Evolutionary conservation across 2,888 invertebrate species (phyloP).

Genomic region (Lamellibrachia columna): DNA sequence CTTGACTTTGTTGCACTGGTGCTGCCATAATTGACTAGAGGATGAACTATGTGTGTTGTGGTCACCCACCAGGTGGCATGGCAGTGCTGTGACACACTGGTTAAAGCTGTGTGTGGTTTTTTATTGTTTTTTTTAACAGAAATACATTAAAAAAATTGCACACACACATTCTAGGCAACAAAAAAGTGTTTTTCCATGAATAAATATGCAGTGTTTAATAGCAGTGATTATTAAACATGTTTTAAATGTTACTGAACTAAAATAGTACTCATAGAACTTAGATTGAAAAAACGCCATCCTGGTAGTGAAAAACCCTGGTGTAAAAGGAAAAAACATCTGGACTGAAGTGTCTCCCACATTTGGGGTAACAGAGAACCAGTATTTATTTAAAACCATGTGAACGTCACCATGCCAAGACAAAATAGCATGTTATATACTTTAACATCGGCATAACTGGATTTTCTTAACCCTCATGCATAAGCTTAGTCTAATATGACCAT

Average conservation of each 20-base stretch:
- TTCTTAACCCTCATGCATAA: neutral
- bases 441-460: neutral
- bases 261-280: no score
- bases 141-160: no score
- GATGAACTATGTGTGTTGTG: no score
- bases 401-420: neutral
- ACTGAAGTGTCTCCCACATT: neutral
- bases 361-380: neutral
- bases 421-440: neutral
- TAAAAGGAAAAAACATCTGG: neutral
- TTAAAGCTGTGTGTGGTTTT: no score
- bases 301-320: no score
- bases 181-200: neutral
- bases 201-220: neutral
- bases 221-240: neutral
- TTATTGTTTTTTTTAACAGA: no score
- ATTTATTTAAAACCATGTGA: neutral
- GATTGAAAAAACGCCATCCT: no score
- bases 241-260: neutral
- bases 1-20: neutral
- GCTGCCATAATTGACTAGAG: neutral
- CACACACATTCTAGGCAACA: neutral
- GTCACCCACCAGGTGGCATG: no score
- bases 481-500: neutral
- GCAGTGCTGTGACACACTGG: no score